Base-by-base conservation (phyloP, 2,797 vertebrate genomes). In the Sebastes oblongus region DNA sequence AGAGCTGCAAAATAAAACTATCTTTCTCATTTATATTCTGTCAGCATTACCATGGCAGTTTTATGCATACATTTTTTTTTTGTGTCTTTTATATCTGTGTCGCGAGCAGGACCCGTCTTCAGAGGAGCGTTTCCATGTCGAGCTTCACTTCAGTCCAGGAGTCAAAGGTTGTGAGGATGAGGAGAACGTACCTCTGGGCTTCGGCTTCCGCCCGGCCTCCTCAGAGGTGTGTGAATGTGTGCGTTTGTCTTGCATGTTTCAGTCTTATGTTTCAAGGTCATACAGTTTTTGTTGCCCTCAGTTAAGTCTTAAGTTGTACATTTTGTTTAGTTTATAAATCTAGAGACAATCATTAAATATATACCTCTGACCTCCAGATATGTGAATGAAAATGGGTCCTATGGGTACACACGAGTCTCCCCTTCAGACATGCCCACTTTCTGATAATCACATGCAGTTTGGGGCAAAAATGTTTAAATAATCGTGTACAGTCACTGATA, bases 81-180 rank as follows among this genome's bases (percentile, higher is more conserved):
- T 2, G 8, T 11, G 29, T 71, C 4, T 46, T 46, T 29, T 24
- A 0, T 72, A 0, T 77, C 1, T 79, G 16, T 74, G 32, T 75
- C 0, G 2, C 66, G 56, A n/a, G 10, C 89, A 99, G 98, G 98
- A 99, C 66, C 96, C 97, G 0, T 96, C 97, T 3, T 99, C 98
- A 12, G 97, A 99, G 91, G 98, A 99, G 77, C 96, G 98, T 39
- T 99, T 99, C 92, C 98, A 99, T 0, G 98, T 99, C 58, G 98
- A 99, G 91, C 95, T 99, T 73, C 98, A 99, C 86, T 99, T 99
- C 94, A 99, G 98, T 89, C 98, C 98, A 0, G 98, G 98, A 0
- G 98, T 99, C 77, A 99, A 99, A 91, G 98, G 97, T 18, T 96
- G 97, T 0, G 97, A 99, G 32, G 97, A 97, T 68, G 97, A 99